Conservation (phyloP, 2,888 invertebrate species). For the Saturnia pavonia region DNA sequence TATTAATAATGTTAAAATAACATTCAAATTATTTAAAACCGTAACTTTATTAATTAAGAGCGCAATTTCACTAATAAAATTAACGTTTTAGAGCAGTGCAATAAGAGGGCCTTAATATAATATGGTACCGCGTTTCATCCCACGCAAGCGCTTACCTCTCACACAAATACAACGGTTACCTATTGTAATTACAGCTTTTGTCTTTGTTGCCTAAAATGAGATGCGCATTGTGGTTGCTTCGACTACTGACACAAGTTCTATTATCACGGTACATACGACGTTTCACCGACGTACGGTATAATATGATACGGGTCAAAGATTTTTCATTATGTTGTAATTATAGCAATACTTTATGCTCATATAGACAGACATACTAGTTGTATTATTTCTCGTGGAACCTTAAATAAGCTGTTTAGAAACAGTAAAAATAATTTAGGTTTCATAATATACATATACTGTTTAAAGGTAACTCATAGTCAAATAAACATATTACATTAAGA, state of each 20-base stretch:
- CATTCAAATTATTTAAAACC: not conserved
- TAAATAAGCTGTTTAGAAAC: not conserved
- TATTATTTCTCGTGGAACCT: not conserved
- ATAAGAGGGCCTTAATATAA: constrained; percentile 37
- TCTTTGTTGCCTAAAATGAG: constrained; percentile 72
- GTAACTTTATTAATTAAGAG: constrained; percentile 30
- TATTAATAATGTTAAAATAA: constrained; percentile 21
- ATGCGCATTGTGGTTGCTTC: constrained; percentile 60
- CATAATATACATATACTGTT: not conserved
- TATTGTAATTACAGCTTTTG: constrained; percentile 70
- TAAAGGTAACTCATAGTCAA: not conserved
- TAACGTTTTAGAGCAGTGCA: constrained; percentile 43
- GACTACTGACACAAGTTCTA: constrained; percentile 55
- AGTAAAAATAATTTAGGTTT: not conserved
- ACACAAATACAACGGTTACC: constrained; percentile 31
- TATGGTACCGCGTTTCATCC: constrained; percentile 21
- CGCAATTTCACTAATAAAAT: constrained; percentile 39
- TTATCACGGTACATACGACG: constrained; percentile 44
- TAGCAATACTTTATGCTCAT: constrained; percentile 23
- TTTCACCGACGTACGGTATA: constrained; percentile 32
- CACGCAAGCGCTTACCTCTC: constrained; percentile 21
- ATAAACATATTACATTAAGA: not conserved
- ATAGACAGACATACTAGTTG: not conserved
- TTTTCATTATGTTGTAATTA: constrained; percentile 33
- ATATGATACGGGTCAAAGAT: constrained; percentile 48